Percentiles rank a stretch among this genome's conserved stretches.
Conservation (phyloP, 1,140 invertebrate genomes). For the Atta cephalotes region DNA sequence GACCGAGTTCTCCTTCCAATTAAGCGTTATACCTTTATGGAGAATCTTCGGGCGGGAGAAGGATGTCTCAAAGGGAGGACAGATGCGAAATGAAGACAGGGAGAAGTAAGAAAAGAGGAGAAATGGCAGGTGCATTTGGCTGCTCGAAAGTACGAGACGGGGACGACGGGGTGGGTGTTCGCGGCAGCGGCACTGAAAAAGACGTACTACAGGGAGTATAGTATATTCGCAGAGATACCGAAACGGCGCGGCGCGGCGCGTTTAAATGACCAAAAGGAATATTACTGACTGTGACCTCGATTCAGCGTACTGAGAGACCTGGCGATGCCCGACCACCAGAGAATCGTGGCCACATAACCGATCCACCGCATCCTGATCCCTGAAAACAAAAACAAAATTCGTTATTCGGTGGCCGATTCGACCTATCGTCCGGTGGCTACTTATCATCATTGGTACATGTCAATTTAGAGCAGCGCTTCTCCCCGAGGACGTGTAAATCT, state of each 20-base stretch:
- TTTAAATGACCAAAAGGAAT: slow-evolving; percentile 71
- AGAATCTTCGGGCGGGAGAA: slow-evolving; percentile 27
- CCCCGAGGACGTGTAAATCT: slow-evolving; percentile 1
- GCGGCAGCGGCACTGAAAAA: background rate
- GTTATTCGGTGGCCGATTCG: background rate
- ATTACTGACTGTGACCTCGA: slow-evolving; percentile 86
- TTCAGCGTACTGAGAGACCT: slow-evolving; percentile 85
- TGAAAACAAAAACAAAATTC: slow-evolving; percentile 76
- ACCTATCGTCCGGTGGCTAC: background rate
- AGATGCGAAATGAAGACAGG: background rate
- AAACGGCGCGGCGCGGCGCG: slow-evolving; percentile 27
- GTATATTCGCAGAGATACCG: slow-evolving; percentile 15
- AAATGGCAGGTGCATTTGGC: background rate
- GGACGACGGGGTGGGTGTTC: background rate
- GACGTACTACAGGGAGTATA: slow-evolving; percentile 4
- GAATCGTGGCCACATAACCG: slow-evolving; percentile 86
- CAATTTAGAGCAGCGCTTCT: background rate
- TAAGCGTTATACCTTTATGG: slow-evolving; percentile 69
- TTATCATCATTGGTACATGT: background rate
- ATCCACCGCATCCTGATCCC: slow-evolving; percentile 86
- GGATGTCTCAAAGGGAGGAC: slow-evolving; percentile 36
- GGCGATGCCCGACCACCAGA: slow-evolving; percentile 86
- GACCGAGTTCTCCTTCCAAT: slow-evolving; percentile 73
- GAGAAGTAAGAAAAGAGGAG: slow-evolving; percentile 2
- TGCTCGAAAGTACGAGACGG: slow-evolving; percentile 10